Evolutionary conservation across 2,888 invertebrate genomes (phyloP).

Genomic region (Achlya flavicornis): DNA sequence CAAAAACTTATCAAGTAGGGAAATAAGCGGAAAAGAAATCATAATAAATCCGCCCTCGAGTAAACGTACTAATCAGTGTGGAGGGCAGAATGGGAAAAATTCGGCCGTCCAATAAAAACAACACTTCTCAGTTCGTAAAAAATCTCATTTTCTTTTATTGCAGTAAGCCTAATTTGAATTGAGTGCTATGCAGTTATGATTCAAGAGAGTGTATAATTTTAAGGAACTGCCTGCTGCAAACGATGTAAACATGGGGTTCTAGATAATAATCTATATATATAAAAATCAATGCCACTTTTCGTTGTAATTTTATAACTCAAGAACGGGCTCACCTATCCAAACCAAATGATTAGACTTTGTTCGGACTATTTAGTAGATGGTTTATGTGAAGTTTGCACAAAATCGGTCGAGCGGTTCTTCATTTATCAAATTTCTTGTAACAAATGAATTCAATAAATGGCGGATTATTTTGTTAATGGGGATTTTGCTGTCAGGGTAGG

Average conservation of each 20-base stretch:
- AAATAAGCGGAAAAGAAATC: constrained; percentile 69
- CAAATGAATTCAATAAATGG: no score
- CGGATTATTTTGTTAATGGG: no score
- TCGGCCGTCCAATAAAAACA: constrained; percentile 77
- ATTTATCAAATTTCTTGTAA: no score
- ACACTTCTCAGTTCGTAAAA: constrained; percentile 77
- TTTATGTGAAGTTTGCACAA: no score
- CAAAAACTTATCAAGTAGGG: constrained; percentile 53
- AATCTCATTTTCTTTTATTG: constrained; percentile 82
- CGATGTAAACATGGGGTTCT: constrained; percentile 44
- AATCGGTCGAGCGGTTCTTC: no score
- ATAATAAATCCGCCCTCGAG: constrained; percentile 75
- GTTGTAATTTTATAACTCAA: no score
- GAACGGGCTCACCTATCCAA: no score
- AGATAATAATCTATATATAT: no score
- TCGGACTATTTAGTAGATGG: no score
- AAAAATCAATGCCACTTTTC: no score
- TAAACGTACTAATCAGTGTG: constrained; percentile 77
- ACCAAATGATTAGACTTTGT: no score
- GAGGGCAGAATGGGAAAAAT: constrained; percentile 55
- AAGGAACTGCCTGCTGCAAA: constrained; percentile 57
- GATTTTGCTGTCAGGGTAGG: no score
- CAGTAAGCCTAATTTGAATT: constrained; percentile 80
- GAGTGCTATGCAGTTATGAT: constrained; percentile 82
- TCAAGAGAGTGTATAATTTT: constrained; percentile 81